phyloP scores from a whole-genome alignment of 2,113 vertebrate species.

The Anarrhichthys ocellatus region DNA sequence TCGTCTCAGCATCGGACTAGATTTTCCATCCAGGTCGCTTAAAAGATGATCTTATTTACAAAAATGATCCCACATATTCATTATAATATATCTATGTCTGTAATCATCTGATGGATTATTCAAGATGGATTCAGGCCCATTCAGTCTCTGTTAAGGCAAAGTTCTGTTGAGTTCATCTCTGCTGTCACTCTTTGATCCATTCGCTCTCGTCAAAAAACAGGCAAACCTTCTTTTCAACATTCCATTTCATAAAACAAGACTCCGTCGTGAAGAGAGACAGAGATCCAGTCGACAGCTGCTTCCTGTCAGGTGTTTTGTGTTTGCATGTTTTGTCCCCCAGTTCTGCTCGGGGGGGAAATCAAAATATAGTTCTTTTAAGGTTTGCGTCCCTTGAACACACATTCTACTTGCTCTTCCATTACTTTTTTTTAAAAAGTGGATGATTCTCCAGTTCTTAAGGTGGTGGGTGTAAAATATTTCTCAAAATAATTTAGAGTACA shows the following conservation, averaged over 20 bases:
- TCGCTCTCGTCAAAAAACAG: constrained; percentile 77
- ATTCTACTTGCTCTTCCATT: constrained; percentile 51
- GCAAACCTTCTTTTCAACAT: constrained; percentile 87
- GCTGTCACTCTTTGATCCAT: constrained; percentile 81
- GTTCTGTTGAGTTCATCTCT: constrained; percentile 85
- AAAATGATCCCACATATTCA: constrained; percentile 74
- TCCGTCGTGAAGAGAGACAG: constrained; percentile 53
- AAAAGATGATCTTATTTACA: constrained; percentile 95
- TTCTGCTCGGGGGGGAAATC: constrained; percentile 38
- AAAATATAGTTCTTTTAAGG: constrained; percentile 64
- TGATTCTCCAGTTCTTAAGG: constrained; percentile 88
- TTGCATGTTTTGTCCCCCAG: constrained; percentile 76
- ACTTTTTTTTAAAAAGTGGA: constrained; percentile 69
- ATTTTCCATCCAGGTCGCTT: constrained; percentile 85
- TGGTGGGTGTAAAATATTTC: constrained; percentile 88
- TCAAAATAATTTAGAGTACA: constrained; percentile 96
- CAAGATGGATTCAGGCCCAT: constrained; percentile 89
- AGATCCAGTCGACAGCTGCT: constrained; percentile 80
- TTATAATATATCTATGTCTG: constrained; percentile 80
- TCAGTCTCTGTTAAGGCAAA: constrained; percentile 97
- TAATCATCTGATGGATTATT: constrained; percentile 78
- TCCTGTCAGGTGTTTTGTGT: constrained; percentile 58
- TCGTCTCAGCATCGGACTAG: background rate
- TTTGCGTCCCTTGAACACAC: constrained; percentile 78
- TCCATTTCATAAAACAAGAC: constrained; percentile 82